Percentiles rank a stretch among this genome's conserved stretches.
phyloP scores from a whole-genome alignment of 2,113 vertebrate genomes.

The Diadophis punctatus region DNA sequence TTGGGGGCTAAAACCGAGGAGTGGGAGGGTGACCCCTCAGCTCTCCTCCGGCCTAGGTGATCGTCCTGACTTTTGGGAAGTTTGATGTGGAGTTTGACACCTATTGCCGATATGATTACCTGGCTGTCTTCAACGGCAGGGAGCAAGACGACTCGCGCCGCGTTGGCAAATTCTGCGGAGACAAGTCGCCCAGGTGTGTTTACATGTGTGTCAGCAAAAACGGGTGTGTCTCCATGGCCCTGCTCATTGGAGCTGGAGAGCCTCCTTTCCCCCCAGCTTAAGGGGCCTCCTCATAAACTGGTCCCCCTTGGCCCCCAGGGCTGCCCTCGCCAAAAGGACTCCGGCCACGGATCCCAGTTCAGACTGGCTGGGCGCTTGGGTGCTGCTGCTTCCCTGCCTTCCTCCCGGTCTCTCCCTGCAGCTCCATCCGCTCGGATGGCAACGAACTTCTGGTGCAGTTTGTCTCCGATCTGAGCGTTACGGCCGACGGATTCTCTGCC shows the following conservation, averaged over 20 bases:
- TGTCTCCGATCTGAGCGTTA: conserved; percentile 88
- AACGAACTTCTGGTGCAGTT: conserved; percentile 89
- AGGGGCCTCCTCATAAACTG: neutral
- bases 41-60: conserved; percentile 64
- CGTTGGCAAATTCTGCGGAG: conserved; percentile 85
- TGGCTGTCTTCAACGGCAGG: conserved; percentile 83
- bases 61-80: conserved; percentile 84
- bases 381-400: too few species aligned
- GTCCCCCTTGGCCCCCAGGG: neutral
- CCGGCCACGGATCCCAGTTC: neutral
- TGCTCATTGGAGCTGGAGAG: neutral
- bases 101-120: conserved; percentile 90
- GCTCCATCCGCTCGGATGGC: conserved; percentile 75
- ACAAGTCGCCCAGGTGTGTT: conserved; percentile 71
- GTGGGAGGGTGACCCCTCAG: neutral
- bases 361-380: neutral
- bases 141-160: conserved; percentile 75
- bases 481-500: conserved; percentile 85
- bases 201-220: accelerated
- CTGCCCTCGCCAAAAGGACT: neutral
- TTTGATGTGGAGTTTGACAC: conserved; percentile 81
- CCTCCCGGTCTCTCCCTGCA: neutral
- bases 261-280: neutral
- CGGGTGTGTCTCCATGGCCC: neutral
- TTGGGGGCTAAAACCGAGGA: neutral